phyloP scores from a whole-genome alignment of 2,888 invertebrate species.

The Idaea straminata region DNA sequence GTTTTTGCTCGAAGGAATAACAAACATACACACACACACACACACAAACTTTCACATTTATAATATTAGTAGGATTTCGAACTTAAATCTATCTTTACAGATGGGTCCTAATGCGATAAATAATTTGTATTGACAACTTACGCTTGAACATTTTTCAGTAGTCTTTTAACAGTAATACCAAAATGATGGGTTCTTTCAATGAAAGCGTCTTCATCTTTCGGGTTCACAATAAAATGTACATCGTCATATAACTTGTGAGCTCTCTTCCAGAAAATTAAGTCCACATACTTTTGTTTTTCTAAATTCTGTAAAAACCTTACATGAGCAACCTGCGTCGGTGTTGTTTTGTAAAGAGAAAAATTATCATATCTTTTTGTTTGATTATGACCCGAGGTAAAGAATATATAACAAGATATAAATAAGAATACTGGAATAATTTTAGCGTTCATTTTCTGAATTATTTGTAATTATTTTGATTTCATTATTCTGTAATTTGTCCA shows the following conservation, averaged over 20 bases:
- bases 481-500: not conserved
- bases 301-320: conserved; percentile 55
- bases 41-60: too few relatives aligned
- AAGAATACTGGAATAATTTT: conserved; percentile 34
- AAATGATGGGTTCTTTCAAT: conserved; percentile 50
- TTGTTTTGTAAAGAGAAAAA: conserved; percentile 41
- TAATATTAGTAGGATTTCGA: too few relatives aligned
- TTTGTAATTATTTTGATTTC: not conserved
- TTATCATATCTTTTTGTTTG: conserved; percentile 43
- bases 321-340: conserved; percentile 44
- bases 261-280: conserved; percentile 54
- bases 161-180: conserved; percentile 32
- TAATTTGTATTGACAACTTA: conserved; percentile 27
- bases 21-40: too few relatives aligned
- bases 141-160: conserved; percentile 48
- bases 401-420: conserved; percentile 38
- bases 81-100: too few relatives aligned
- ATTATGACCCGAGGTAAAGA: conserved; percentile 29
- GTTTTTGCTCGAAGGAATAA: too few relatives aligned
- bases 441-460: conserved; percentile 39
- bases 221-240: conserved; percentile 52
- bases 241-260: conserved; percentile 48
- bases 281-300: conserved; percentile 47
- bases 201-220: conserved; percentile 42
- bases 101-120: too few relatives aligned